A percentile compares a stretch with the other conserved stretches of the same genome.
These are phyloP conservation scores for Mastigias papua DNA, from an alignment of 30 jellyfish, hydroid and myxozoan genomes.

Conservation along the genomic window DNA sequence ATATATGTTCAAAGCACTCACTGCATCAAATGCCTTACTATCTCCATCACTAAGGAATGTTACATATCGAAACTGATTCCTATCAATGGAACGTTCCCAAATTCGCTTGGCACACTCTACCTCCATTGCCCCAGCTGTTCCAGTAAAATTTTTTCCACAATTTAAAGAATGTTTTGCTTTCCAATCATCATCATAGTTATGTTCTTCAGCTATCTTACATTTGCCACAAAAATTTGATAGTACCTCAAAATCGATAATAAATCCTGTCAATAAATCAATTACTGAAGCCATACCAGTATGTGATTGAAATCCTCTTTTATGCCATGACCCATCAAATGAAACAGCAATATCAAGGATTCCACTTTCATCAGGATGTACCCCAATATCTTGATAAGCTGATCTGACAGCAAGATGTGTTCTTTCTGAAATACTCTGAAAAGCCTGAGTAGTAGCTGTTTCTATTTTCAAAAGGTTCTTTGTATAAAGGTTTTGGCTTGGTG, in stretches of 20 bases:
- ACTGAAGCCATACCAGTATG: neutral
- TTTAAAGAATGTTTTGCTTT: neutral
- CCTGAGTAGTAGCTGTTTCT: too few relatives aligned
- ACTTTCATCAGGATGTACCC: slow-evolving; percentile 19
- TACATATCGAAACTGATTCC: slow-evolving; percentile 14
- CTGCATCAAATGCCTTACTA: slow-evolving; percentile 4
- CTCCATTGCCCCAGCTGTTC: too few relatives aligned
- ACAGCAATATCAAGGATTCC: slow-evolving; percentile 30
- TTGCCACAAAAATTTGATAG: neutral
- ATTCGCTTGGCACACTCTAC: slow-evolving; percentile 20
- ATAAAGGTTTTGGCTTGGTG: neutral
- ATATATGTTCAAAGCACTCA: neutral
- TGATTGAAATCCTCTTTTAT: too few relatives aligned
- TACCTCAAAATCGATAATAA: neutral
- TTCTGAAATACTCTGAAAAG: neutral
- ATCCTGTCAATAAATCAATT: neutral
- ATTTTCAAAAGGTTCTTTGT: too few relatives aligned
- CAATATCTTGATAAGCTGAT: too few relatives aligned
- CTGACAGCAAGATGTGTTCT: too few relatives aligned
- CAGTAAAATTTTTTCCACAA: neutral
- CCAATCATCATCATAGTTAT: too few relatives aligned
- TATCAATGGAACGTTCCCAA: slow-evolving; percentile 2
- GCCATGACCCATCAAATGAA: slow-evolving; percentile 61
- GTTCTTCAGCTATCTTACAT: neutral
- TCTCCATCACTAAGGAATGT: too few relatives aligned